Percentiles rank a stretch among this genome's conserved stretches.
phyloP scores from a whole-genome alignment of 2,888 invertebrate species.

The Leucophenga maculata region DNA sequence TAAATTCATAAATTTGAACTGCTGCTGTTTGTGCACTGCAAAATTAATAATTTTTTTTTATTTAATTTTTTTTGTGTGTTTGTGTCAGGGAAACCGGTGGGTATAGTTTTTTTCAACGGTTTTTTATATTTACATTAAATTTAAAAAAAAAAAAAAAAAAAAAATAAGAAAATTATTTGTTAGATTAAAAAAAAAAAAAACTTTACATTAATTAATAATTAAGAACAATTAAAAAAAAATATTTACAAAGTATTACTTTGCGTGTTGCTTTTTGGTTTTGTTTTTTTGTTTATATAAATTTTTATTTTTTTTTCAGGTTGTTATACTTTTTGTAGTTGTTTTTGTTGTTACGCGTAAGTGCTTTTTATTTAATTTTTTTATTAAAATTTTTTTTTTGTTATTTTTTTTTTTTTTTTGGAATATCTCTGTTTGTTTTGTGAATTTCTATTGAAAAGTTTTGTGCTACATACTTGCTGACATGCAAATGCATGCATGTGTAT shows the following conservation, averaged over 20 bases:
- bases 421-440: too few relatives aligned
- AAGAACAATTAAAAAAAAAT: conserved; percentile 22
- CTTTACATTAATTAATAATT: conserved; percentile 7
- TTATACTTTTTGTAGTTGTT: conserved; percentile 1
- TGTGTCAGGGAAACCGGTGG: background rate
- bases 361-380: conserved; percentile 7
- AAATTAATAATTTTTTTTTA: background rate
- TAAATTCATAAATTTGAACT: background rate
- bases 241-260: conserved; percentile 57
- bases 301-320: conserved; percentile 9
- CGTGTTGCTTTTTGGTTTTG: conserved; percentile 26
- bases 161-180: background rate
- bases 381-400: conserved; percentile 27
- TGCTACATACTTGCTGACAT: conserved; percentile 29
- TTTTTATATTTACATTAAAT: conserved; percentile 1
- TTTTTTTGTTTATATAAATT: conserved; percentile 6
- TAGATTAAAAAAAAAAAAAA: background rate
- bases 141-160: background rate
- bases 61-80: background rate
- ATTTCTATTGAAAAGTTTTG: background rate
- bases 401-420: conserved; percentile 17
- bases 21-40: conserved; percentile 13
- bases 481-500: conserved; percentile 43
- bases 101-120: background rate
- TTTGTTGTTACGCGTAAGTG: conserved; percentile 10